A percentile compares a stretch with the other conserved stretches of the same genome.
Conservation (phyloP, 2,113 vertebrate genomes). For the Epinephelus cyanopodus region DNA sequence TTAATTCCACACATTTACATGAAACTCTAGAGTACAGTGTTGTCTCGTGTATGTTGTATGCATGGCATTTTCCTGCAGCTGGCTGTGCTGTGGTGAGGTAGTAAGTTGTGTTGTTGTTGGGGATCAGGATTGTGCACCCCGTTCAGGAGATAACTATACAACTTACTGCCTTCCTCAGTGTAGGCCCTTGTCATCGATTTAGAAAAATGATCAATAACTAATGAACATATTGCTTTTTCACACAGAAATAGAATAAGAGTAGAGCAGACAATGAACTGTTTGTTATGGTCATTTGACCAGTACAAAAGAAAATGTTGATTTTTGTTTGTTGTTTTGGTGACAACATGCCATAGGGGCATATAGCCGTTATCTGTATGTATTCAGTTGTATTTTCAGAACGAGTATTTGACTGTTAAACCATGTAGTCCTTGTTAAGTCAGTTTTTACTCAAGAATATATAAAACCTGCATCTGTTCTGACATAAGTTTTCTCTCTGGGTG, state of each 20-base stretch:
- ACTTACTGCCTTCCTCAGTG: constrained; percentile 94
- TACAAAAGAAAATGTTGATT: no score
- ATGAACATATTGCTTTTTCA: background rate
- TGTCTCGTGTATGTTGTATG: constrained; percentile 7
- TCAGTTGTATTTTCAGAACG: background rate
- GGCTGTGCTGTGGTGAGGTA: constrained; percentile 90
- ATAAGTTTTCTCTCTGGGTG: constrained; percentile 47
- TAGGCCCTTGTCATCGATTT: constrained; percentile 46
- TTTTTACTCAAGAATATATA: background rate
- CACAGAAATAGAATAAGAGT: no score
- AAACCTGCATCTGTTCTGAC: background rate
- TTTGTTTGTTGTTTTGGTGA: no score
- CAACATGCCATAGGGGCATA: no score
- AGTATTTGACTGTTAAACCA: background rate
- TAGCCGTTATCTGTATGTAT: no score
- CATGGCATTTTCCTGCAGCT: constrained; percentile 4
- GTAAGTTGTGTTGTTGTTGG: constrained; percentile 98
- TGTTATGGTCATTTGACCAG: no score
- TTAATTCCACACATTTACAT: background rate
- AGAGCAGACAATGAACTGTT: no score
- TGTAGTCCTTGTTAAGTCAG: background rate
- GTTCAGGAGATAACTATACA: constrained; percentile 95
- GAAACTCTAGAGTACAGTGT: background rate
- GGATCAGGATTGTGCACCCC: constrained; percentile 89
- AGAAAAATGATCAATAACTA: background rate